These are phyloP conservation scores for Temnopleurus reevesii DNA, from an alignment of 53 echinoderm and acorn worm genomes.

Conservation along the genomic window DNA sequence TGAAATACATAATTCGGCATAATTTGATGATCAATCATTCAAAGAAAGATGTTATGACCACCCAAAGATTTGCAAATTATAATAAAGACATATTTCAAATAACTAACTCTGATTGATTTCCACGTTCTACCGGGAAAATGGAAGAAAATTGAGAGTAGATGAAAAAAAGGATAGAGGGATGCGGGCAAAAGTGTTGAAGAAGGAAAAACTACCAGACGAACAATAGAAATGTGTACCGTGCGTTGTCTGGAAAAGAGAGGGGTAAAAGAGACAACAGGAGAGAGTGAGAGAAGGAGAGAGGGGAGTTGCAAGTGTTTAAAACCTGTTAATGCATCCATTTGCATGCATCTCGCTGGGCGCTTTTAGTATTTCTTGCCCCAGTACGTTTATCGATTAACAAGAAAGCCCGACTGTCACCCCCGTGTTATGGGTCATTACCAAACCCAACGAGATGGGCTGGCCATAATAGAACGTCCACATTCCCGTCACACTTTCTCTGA, in stretches of 20 bases:
- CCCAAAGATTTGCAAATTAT: no score
- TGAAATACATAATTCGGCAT: no score
- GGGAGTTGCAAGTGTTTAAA: background rate
- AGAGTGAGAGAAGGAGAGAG: background rate
- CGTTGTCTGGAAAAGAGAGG: no score
- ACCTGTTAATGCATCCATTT: conserved; percentile 40
- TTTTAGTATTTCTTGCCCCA: conserved; percentile 49
- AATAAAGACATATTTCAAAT: no score
- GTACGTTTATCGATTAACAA: conserved; percentile 33
- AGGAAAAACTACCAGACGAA: no score
- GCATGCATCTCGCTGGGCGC: conserved; percentile 29
- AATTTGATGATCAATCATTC: no score
- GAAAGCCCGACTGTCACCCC: conserved; percentile 21
- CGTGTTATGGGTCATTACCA: conserved; percentile 34
- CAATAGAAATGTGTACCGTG: no score
- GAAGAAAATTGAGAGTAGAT: background rate
- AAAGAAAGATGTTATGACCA: no score
- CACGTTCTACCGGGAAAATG: no score
- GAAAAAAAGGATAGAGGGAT: background rate
- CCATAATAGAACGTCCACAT: background rate
- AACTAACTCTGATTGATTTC: no score
- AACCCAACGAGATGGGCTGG: conserved; percentile 25
- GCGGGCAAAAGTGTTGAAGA: background rate
- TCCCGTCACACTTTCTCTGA: background rate
- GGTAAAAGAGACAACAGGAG: background rate